A percentile compares a stretch with the other conserved stretches of the same genome.
Evolutionary conservation across 2,113 vertebrate genomes (phyloP).

Genomic region (Hippolais icterina): DNA sequence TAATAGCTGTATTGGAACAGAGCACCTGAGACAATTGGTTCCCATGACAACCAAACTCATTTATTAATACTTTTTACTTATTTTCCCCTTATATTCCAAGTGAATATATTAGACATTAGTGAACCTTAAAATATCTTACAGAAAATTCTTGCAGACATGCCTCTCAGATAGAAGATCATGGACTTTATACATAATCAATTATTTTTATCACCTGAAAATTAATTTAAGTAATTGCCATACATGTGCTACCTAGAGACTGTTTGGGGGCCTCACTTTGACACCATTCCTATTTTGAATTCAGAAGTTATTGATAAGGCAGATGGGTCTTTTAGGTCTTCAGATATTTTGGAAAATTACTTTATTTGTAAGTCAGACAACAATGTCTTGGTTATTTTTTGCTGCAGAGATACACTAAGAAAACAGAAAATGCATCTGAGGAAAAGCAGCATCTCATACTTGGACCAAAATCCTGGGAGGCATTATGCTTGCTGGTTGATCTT

Average conservation of each 20-base stretch:
- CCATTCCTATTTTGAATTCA: not conserved
- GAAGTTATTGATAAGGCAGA: not conserved
- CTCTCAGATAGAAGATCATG: not conserved
- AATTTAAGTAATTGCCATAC: not conserved
- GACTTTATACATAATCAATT: not conserved
- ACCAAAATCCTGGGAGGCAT: not conserved
- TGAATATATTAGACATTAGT: slow-evolving; percentile 13
- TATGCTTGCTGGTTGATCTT: not conserved
- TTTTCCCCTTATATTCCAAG: slow-evolving; percentile 37
- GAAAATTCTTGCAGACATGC: not conserved
- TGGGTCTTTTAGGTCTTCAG: not conserved
- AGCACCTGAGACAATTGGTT: slow-evolving; percentile 69
- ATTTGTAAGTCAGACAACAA: not conserved
- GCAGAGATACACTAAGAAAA: not conserved
- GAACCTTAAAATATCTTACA: slow-evolving; percentile 41
- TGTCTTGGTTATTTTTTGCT: not conserved
- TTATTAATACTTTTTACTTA: slow-evolving; percentile 67
- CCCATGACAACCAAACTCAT: slow-evolving; percentile 65
- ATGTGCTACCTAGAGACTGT: not conserved
- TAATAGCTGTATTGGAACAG: slow-evolving; percentile 57
- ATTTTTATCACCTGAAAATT: slow-evolving; percentile 25
- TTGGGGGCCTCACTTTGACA: not conserved
- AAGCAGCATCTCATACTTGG: not conserved
- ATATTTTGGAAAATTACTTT: not conserved
- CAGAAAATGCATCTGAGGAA: not conserved